Evolutionary conservation across 2,113 vertebrate genomes (phyloP), one percentile per base, ranked within the genome.

Genomic region (Megaleporinus macrocephalus): DNA sequence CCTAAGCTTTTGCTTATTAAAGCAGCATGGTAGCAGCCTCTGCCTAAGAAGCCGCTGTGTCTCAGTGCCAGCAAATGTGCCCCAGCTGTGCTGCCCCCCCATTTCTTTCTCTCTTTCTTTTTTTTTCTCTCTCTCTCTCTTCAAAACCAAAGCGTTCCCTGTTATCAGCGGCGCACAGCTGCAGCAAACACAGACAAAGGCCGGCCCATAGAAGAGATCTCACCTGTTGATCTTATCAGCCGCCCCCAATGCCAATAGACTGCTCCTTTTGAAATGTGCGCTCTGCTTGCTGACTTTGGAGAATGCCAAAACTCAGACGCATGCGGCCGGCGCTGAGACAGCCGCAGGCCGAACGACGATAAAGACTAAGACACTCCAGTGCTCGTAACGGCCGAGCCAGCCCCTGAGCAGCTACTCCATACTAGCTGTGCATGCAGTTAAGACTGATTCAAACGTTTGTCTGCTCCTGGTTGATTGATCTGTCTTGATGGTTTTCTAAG

Each of bases 161-260:
- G 78, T 91, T 94, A 90, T 91, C 86, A 81, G 88, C 65, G 51
- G 73, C 71, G 66, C 73, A 89, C 91, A 93, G 92, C 93, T 94
- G 93, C 90, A 90, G 93, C 87, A 90, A 91, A 91, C 89, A 85
- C 86, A 89, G 85, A 91, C 86, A 89, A 91, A 92, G 90, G 85
- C 80, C 75, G 82, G 84, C 36, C 84, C 88, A 89, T 88, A 90
- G 91, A 92, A 85, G 87, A 85, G 79, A 77, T 86, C 90, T 94
- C 93, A 93, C 91, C 92, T 94, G 93, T 93, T 89, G 94, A 94
- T 94, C 80, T 88, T 91, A 94, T 95, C 93, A 88, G 84, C 88
- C 83, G 30, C 76, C 87, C 83, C 89, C 85, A 53, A 14, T 79
- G 87, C 83, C 89, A 91, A 86, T 87, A 92, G 89, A 91, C 91